Base-by-base conservation (phyloP, 2,113 vertebrate species). In the Thymallus thymallus region DNA sequence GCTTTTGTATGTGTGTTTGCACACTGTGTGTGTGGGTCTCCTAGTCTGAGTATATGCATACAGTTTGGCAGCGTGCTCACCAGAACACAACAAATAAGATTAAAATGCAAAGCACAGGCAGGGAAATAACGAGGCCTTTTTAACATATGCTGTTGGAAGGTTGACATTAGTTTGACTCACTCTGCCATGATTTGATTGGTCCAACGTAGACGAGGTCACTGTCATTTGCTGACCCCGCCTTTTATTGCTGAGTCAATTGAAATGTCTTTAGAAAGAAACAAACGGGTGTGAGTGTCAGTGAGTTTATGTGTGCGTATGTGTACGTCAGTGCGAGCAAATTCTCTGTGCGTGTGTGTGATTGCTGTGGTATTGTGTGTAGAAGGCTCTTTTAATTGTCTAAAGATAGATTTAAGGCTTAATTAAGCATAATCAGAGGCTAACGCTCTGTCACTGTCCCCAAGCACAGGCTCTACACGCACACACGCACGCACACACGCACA, bases 41-140 rank as follows among this genome's bases (percentile, higher is more conserved):
- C 10, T 29, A 20, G 12, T 29, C 26, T 63, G 60, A 69, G 73
- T 83, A 77, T 69, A 80, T 84, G 78, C 74, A 12, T 10, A 72
- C 76, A 74, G 76, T 73, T 80, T 83, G 83, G 82, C 81, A 79
- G 78, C 68, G 78, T 66, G 75, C 78, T 80, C 71, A 78, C 73
- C 71, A 69, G 61, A 88, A 86, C 83, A 76, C 75, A 82, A 84
- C 79, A 89, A 90, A 91, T 89, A 82, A 82, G 85, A 91, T 91
- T 87, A 86, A 90, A 90, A 90, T 90, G 86, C 86, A 89, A 88
- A 87, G 78, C 75, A 62, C 55, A 70, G 71, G 75, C 75, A 74
- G 65, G 56, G 71, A 83, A 77, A 81, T 82, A 77, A 82, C 75
- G 76, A 87, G 2, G 4, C 56, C 78, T 83, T 71, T 84, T 81